These are phyloP conservation scores for Chrysotoxum bicinctum DNA, from an alignment of 2,888 invertebrate genomes.

Conservation along the genomic window DNA sequence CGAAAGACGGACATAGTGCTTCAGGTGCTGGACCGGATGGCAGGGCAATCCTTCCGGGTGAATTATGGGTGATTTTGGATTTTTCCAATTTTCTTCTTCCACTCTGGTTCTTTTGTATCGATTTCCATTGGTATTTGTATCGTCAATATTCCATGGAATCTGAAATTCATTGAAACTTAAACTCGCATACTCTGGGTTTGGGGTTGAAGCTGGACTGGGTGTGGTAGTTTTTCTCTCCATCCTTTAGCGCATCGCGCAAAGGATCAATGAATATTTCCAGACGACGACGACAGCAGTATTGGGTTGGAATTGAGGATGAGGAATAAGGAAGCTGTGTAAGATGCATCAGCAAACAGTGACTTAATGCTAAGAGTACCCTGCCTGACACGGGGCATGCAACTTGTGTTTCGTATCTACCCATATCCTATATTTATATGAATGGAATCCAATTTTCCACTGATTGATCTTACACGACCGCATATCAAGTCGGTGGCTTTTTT, in stretches of 20 bases:
- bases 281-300: constrained; percentile 11
- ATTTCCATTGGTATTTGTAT: constrained; percentile 61
- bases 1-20: constrained; percentile 29
- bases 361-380: constrained; percentile 21
- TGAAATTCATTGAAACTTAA: constrained; percentile 71
- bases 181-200: constrained; percentile 28
- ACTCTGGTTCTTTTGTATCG: constrained; percentile 52
- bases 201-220: neutral
- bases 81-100: constrained; percentile 57
- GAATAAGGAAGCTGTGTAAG: constrained; percentile 20
- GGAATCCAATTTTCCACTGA: constrained; percentile 82
- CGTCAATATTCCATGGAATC: constrained; percentile 68
- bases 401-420: neutral
- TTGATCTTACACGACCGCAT: constrained; percentile 80
- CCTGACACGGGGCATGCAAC: constrained; percentile 5
- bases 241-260: neutral
- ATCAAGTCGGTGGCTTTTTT: constrained; percentile 77
- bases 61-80: constrained; percentile 67
- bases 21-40: constrained; percentile 69
- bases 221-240: neutral
- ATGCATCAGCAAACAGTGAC: constrained; percentile 67
- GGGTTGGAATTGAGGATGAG: neutral
- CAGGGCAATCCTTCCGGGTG: constrained; percentile 63
- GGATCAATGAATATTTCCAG: constrained; percentile 65
- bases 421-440: constrained; percentile 74